Conservation (phyloP, 2,113 vertebrate species). For the Athene noctua region DNA sequence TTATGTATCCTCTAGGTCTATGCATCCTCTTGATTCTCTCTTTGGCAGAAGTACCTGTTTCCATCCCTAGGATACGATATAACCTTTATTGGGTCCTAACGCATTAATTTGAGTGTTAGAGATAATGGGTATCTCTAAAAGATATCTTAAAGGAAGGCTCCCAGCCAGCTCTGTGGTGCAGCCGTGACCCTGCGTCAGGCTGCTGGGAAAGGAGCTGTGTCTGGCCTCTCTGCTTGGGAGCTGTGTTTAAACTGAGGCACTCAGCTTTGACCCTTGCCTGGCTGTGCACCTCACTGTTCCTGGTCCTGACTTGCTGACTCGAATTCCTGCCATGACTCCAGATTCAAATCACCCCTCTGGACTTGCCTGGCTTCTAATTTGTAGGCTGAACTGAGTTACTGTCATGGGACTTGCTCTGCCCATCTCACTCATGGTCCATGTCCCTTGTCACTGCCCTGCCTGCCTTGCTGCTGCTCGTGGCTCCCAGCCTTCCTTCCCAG, state of each 20-base stretch:
- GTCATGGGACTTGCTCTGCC: not conserved
- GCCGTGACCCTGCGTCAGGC: not conserved
- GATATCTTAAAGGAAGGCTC: not conserved
- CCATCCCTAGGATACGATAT: not conserved
- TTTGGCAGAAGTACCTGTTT: not conserved
- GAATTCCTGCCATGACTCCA: not conserved
- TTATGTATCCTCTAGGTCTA: not conserved
- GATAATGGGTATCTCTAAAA: not conserved
- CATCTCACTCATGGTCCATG: fast-evolving
- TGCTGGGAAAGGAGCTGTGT: not conserved
- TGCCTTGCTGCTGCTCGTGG: fast-evolving
- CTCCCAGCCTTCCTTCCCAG: fast-evolving
- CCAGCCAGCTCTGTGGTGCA: not conserved
- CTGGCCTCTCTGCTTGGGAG: fast-evolving
- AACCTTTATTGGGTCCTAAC: not conserved
- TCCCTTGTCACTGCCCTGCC: not conserved
- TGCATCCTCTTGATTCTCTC: not conserved
- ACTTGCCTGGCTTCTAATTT: not conserved
- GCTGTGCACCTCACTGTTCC: no score
- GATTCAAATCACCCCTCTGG: fast-evolving
- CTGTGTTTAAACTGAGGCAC: not conserved
- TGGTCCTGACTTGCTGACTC: not conserved
- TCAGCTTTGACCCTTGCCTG: not conserved
- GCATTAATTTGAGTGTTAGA: not conserved
- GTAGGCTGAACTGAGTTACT: not conserved